Evolutionary conservation across 2,113 vertebrate genomes (phyloP).

Genomic region (Dasyurus viverrinus): DNA sequence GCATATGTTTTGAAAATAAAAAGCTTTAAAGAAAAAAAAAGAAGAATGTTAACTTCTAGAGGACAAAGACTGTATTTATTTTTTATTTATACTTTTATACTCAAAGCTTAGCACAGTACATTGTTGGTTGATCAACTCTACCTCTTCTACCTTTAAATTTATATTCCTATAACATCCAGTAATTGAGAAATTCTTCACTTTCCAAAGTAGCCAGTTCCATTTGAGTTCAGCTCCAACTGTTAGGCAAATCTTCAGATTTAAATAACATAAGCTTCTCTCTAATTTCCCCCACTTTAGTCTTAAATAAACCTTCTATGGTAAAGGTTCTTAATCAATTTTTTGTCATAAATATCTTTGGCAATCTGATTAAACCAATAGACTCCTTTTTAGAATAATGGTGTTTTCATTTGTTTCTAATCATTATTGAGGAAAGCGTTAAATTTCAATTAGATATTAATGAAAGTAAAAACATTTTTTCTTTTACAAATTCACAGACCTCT

Average conservation of each 20-base stretch:
- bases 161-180: background rate
- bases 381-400: background rate
- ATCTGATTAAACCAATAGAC: background rate
- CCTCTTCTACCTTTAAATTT: background rate
- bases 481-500: background rate
- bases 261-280: background rate
- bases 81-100: background rate
- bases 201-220: background rate
- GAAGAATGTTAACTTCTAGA: background rate
- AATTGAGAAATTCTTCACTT: background rate
- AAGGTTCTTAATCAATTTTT: background rate
- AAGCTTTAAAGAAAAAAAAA: too few species aligned
- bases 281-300: background rate
- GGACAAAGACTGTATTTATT: background rate
- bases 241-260: background rate
- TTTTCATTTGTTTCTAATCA: background rate
- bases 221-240: background rate
- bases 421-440: background rate
- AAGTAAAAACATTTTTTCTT: background rate
- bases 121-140: background rate
- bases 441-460: background rate
- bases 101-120: background rate
- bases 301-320: background rate
- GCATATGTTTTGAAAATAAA: too few species aligned
- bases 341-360: background rate